A percentile compares a stretch with the other conserved stretches of the same genome.
Evolutionary conservation across 2,888 invertebrate genomes (phyloP).

Genomic region (Argynnis bischoffii): DNA sequence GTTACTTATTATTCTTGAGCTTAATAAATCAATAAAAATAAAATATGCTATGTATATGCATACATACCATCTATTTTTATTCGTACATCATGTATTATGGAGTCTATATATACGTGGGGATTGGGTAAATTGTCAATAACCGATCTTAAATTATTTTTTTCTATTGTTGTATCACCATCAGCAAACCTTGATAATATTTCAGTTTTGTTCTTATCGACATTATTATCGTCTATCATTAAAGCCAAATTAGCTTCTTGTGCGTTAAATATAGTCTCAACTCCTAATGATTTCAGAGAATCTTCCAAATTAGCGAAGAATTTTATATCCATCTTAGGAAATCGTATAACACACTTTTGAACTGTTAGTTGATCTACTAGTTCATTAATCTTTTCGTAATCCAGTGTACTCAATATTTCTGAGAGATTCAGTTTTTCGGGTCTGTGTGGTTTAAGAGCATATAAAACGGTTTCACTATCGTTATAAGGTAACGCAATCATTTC

Average conservation of each 20-base stretch:
- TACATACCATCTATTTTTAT: conserved; percentile 81
- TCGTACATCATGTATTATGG: conserved; percentile 85
- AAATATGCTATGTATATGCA: no score
- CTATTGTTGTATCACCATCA: conserved; percentile 41
- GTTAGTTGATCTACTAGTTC: conserved; percentile 71
- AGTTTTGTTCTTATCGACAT: conserved; percentile 49
- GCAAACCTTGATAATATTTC: conserved; percentile 53
- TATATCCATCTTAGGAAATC: conserved; percentile 88
- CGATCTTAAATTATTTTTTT: conserved; percentile 46
- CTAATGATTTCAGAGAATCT: conserved; percentile 79
- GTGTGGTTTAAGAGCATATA: conserved; percentile 86
- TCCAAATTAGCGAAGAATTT: conserved; percentile 82
- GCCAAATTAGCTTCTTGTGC: conserved; percentile 85
- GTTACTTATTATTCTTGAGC: no score
- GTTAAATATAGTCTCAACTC: conserved; percentile 84
- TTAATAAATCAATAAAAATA: no score
- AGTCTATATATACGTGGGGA: conserved; percentile 84
- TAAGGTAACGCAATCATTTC: conserved; percentile 88
- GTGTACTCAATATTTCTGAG: conserved; percentile 66
- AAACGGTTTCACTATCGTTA: conserved; percentile 83
- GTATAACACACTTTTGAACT: conserved; percentile 76
- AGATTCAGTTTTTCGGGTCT: conserved; percentile 64
- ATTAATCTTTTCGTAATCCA: conserved; percentile 77
- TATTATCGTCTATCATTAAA: conserved; percentile 74
- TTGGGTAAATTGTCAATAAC: conserved; percentile 67